Base-by-base conservation (phyloP, 1,140 invertebrate genomes). In the Popillia japonica region DNA sequence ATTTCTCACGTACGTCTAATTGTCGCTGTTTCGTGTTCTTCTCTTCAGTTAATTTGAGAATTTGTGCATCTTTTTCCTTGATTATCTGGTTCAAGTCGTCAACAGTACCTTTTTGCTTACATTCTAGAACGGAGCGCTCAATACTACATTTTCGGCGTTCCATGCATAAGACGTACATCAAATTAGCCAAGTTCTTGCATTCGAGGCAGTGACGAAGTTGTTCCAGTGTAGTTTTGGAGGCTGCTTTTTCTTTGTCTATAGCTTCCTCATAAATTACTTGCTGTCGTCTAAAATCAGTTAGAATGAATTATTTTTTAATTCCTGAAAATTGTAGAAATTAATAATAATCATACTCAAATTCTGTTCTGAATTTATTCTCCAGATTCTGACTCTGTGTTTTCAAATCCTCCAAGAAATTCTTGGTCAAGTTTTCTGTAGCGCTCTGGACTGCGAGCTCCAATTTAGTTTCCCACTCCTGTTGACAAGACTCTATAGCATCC, bases 121-220 rank as follows among this genome's bases (percentile, higher is more conserved):
- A 68, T 34, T 86, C 78, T 9, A 88, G 78, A 9, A 64, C 20
- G 11, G 83, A 40, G 72, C 85, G 86, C 79, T 88, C 84, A 6
- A 76, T 75, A 59, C 79, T 79, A 77, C 84, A 86, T 68, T 84
- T 86, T 59, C 84, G 81, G 76, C 85, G 82, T 80, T 89, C 88
- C n/a, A 84, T 79, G 40, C 85, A 88, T 6, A 89, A 75, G 6
- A 87, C 48, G 75, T 86, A 86, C 73, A 87, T 86, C 77, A 88
- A 79, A 79, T 87, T 86, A 0, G 84, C 82, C 6, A 86, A 78
- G 75, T 87, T 88, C 79, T 85, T 86, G 48, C 83, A 86, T 79
- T 89, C 83, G n/a, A 88, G 72, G 75, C 87, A 82, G 55, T 84
- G 81, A 23, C 81, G 83, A 48, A 86, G 79, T 42, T 80, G 78